Evolutionary conservation across 2,888 invertebrate genomes (phyloP), one percentile per base, ranked within the genome.

Genomic region (Drosophila trichaetosa): DNA sequence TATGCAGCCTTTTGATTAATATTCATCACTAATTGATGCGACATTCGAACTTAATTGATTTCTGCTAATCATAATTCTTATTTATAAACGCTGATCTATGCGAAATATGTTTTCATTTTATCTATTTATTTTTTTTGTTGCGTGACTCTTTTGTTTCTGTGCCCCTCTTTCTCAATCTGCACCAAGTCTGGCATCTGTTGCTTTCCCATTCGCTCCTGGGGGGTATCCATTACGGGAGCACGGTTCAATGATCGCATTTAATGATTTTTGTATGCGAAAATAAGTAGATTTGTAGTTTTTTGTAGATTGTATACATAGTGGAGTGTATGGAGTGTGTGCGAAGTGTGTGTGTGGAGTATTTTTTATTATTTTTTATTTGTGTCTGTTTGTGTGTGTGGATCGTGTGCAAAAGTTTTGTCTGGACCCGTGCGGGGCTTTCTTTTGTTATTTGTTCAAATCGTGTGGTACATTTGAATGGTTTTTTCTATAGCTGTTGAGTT

Each of bases 261-360:
- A 86, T 86, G 85, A 90, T 83, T 86, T 86, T 90, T 81, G 90
- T 86, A 85, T 85, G 90, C 88, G 90, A 86, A 86, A 86, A 88
- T 86, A 86, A 86, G 90, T 86, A 86, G 89, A 88, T 83, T 88
- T 74, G 75, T 88, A 83, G 81, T 62, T 68, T 67, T 63, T 68
- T 65, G 40, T 77, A 49, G 64, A 76, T 65, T 71, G 58, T 76
- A 58, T 71, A 46, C 24, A 46, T 24, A 16, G 46, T 2, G 24
- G 29, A 71, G 72, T 70, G 61, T 70, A 52, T n/a, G 31, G 24
- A 56, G 53, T 56, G 24, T 56, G 24, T 57, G 58, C 57, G 57
- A 66, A 76, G 75, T 73, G 61, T 62, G 61, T 62, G 8, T 68
- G 38, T 24, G 4, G 38, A 71, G 36, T 31, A 34, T 54, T 56